A percentile compares a stretch with the other conserved stretches of the same genome.
Conservation (phyloP, 2,797 vertebrate species). For the Aphelocoma californica region DNA sequence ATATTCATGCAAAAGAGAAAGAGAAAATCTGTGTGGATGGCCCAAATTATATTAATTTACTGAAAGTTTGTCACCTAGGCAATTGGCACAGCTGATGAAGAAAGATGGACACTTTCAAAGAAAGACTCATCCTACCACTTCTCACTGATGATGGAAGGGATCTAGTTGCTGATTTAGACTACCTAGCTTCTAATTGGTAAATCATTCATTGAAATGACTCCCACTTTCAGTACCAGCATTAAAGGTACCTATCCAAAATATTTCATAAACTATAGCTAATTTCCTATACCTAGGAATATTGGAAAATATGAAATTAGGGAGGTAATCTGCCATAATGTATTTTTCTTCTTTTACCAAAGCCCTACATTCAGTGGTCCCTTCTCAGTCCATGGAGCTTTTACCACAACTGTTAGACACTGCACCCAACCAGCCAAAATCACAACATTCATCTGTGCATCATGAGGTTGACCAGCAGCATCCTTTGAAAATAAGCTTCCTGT, state of each 20-base stretch:
- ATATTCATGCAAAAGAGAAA: neutral
- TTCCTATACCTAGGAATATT: neutral
- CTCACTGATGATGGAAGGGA: neutral
- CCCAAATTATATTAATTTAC: neutral
- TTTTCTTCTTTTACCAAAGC: neutral
- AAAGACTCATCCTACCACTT: neutral
- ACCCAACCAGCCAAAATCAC: neutral
- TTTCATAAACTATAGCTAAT: neutral
- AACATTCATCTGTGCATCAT: neutral
- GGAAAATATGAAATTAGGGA: neutral
- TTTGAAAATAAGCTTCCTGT: neutral
- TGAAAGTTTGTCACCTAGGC: neutral
- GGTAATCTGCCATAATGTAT: neutral
- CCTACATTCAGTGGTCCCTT: neutral
- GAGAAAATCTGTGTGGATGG: neutral
- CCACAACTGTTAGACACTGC: neutral
- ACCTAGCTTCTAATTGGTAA: neutral
- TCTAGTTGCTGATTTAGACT: neutral
- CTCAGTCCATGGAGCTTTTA: neutral
- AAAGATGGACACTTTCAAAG: neutral
- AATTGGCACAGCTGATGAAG: neutral
- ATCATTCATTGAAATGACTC: neutral
- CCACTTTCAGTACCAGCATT: neutral
- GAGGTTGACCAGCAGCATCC: neutral
- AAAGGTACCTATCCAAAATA: neutral